A percentile compares a stretch with the other conserved stretches of the same genome.
Evolutionary conservation across 1,140 invertebrate genomes (phyloP).

Genomic region (Pemphigus obesinymphae): DNA sequence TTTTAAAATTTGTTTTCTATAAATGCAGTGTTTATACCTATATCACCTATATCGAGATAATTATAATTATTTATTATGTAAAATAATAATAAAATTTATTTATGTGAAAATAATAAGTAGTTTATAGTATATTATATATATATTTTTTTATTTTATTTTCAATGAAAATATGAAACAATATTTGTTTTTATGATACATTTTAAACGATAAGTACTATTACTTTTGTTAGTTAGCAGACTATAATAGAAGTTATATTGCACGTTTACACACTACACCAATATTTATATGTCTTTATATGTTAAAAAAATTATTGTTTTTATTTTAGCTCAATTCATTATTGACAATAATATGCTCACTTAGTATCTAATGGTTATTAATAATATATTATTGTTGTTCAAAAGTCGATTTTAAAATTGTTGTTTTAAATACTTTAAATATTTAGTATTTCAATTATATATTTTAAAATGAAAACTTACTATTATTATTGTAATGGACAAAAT

Average conservation of each 20-base stretch:
- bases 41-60: no score
- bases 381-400: slow-evolving; percentile 19
- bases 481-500: slow-evolving; percentile 12
- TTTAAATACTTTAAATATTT: slow-evolving; percentile 11
- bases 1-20: background rate
- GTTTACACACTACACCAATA: background rate
- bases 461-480: slow-evolving; percentile 2
- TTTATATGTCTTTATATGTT: background rate
- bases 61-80: background rate
- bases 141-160: background rate
- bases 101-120: background rate
- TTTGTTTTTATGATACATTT: background rate
- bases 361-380: background rate
- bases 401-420: background rate
- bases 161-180: background rate
- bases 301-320: slow-evolving; percentile 34
- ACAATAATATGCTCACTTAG: slow-evolving; percentile 40
- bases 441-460: background rate
- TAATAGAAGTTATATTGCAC: background rate
- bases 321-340: slow-evolving; percentile 39
- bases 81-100: background rate
- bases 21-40: slow-evolving; percentile 1
- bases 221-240: background rate
- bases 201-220: background rate
- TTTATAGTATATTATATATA: background rate